Percentiles rank a stretch among this genome's conserved stretches.
Evolutionary conservation across 2,888 invertebrate genomes (phyloP).

Genomic region (Eupithecia abbreviata): DNA sequence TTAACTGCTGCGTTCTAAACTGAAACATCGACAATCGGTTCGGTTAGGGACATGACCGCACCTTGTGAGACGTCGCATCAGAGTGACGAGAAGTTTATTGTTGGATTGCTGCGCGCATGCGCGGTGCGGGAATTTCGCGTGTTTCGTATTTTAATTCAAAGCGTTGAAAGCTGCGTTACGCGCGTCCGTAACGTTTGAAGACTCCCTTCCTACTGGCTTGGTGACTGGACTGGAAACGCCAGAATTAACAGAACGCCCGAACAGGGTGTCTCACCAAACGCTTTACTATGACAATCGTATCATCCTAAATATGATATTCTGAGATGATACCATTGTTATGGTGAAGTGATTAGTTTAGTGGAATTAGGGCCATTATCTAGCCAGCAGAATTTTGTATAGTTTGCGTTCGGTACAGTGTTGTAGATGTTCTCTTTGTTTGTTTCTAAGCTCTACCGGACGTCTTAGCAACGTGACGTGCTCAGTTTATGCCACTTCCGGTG

Average conservation of each 20-base stretch:
- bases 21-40: slow-evolving; percentile 31
- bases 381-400: neutral
- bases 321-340: no score
- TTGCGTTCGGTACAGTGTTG: neutral
- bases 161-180: neutral
- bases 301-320: no score
- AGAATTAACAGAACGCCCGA: neutral
- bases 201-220: slow-evolving; percentile 12
- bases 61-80: slow-evolving; percentile 17
- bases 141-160: slow-evolving; percentile 21
- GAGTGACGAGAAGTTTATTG: slow-evolving; percentile 32
- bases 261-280: neutral
- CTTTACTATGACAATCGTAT: no score
- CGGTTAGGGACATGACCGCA: slow-evolving; percentile 19
- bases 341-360: no score
- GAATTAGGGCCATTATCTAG: no score
- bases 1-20: slow-evolving; percentile 8
- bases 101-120: slow-evolving; percentile 26
- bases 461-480: slow-evolving; percentile 11
- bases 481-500: slow-evolving; percentile 16
- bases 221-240: slow-evolving; percentile 8
- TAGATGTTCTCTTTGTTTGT: neutral
- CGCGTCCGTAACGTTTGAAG: slow-evolving; percentile 18
- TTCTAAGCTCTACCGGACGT: slow-evolving; percentile 6
- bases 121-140: slow-evolving; percentile 25